Base-by-base conservation (phyloP, 2,797 vertebrate species). In the Melanotaenia nigrans region DNA sequence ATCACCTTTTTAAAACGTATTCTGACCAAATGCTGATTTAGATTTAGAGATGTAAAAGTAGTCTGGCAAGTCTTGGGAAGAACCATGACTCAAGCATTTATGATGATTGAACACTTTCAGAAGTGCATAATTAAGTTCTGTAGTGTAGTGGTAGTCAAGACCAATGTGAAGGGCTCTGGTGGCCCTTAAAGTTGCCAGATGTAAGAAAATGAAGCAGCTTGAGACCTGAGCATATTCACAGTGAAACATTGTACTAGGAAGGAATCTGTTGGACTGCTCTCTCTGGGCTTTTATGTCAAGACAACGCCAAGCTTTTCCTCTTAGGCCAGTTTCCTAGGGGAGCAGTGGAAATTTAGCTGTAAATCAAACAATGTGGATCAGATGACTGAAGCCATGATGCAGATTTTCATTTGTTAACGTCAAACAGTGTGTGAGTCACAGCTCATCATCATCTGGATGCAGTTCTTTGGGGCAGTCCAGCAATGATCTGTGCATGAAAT, bases 281-380 rank as follows among this genome's bases (percentile, higher is more conserved):
- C 56, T 78, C 33, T 77, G 83, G 77, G 88, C 62, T 77, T 90
- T 84, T 42, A 71, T 80, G 68, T 67, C 24, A 33, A 68, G 22
- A 78, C 35, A 36, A 68, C 67, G 68, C 74, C 66, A 35, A 73
- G 59, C 54, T 75, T 75, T 83, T 42, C 45, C 10, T 59, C 71
- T 20, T 59, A 65, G 66, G 47, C 78, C 55, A 58, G 35, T 64
- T 79, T 80, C 82, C 71, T 65, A 68, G 73, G 60, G 73, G 18
- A 49, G 62, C 78, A 77, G 66, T 77, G 68, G 5, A 32, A 83
- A 69, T 61, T 59, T 65, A 85, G 83, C 83, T 82, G 68, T 16
- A 70, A 75, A 74, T 85, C 28, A 65, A 64, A 68, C 77, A 72
- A 68, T 80, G 68, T 86, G 81, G 81, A 81, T 79, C 66, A 68